A percentile compares a stretch with the other conserved stretches of the same genome.
Evolutionary conservation across 2,113 vertebrate species (phyloP).

Genomic region (Leiothrix lutea): DNA sequence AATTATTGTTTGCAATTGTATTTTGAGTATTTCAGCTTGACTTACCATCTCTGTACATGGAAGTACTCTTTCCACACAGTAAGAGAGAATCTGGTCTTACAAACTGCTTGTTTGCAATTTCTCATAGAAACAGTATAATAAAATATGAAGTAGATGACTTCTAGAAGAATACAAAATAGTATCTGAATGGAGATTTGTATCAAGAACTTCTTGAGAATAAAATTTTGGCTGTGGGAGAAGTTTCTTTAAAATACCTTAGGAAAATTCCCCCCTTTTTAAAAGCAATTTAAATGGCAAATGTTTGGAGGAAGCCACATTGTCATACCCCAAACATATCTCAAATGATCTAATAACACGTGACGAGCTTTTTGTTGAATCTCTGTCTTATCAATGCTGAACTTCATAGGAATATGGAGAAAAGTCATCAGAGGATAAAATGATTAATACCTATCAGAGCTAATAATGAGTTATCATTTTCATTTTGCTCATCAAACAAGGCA

Average conservation of each 20-base stretch:
- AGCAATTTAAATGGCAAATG: neutral
- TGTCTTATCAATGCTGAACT: neutral
- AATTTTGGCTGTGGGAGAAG: neutral
- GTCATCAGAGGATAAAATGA: neutral
- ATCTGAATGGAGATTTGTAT: neutral
- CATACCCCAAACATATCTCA: neutral
- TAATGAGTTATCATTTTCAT: neutral
- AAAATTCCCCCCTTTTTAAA: rapidly evolving
- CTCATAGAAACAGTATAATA: neutral
- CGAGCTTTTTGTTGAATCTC: neutral
- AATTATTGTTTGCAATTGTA: neutral
- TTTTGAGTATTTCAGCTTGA: neutral
- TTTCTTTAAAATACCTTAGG: neutral
- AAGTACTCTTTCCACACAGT: neutral
- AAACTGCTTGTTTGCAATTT: neutral
- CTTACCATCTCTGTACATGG: neutral
- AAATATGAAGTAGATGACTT: neutral
- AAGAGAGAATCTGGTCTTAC: neutral
- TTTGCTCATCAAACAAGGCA: neutral
- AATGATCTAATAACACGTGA: neutral
- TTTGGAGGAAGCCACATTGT: neutral
- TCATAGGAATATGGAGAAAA: neutral
- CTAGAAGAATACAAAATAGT: neutral
- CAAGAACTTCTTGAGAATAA: neutral
- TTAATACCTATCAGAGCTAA: neutral